A percentile compares a stretch with the other conserved stretches of the same genome.
phyloP scores from a whole-genome alignment of 2,888 invertebrate genomes.

The Dryadula phaetusa region DNA sequence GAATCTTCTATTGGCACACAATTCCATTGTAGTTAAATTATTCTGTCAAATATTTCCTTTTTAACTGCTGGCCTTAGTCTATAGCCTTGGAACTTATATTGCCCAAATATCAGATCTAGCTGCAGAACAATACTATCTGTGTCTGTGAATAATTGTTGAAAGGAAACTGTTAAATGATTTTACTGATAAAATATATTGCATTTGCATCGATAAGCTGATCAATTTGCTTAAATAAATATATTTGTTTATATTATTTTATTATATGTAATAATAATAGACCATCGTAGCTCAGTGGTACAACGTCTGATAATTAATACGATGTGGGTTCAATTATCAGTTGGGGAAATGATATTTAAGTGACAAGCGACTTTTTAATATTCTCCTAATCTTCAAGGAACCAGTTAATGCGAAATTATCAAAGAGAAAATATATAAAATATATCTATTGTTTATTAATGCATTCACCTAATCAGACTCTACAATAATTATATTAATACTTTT shows the following conservation, averaged over 20 bases:
- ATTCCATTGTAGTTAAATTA: conserved; percentile 36
- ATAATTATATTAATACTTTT: too few species aligned
- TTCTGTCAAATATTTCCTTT: conserved; percentile 49
- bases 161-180: conserved; percentile 41
- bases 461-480: too few species aligned
- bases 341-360: neutral
- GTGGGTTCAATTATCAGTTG: neutral
- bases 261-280: too few species aligned
- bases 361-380: too few species aligned
- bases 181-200: conserved; percentile 19
- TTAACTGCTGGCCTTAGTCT: conserved; percentile 46
- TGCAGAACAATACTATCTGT: conserved; percentile 40
- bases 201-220: neutral
- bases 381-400: too few species aligned
- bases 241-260: neutral
- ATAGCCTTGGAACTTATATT: conserved; percentile 46
- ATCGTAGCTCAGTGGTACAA: too few species aligned
- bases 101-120: conserved; percentile 42
- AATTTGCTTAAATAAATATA: neutral
- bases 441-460: too few species aligned
- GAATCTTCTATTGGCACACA: conserved; percentile 17
- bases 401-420: too few species aligned
- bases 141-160: conserved; percentile 34
- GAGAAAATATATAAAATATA: too few species aligned
- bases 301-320: neutral